A percentile compares a stretch with the other conserved stretches of the same genome.
These are phyloP conservation scores for Drosophila nannoptera DNA, from an alignment of 1,140 invertebrate genomes.

Conservation along the genomic window DNA sequence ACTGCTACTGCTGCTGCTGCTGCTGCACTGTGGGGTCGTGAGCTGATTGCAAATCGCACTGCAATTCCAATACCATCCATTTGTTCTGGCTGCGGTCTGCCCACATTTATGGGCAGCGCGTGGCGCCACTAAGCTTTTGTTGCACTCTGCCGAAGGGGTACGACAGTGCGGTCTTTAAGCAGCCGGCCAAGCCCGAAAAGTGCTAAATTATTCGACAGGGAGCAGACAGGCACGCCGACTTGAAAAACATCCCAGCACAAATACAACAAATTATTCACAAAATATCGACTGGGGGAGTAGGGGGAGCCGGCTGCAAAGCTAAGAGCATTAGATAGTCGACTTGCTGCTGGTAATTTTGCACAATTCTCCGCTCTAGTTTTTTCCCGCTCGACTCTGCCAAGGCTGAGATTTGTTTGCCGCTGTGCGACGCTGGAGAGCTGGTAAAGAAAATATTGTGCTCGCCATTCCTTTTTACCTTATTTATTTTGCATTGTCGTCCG, in stretches of 20 bases:
- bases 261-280: too few species aligned
- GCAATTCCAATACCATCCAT: constrained; percentile 47
- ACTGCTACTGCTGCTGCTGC: background rate
- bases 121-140: constrained; percentile 5
- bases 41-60: constrained; percentile 72
- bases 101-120: constrained; percentile 23
- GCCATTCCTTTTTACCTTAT: constrained; percentile 46
- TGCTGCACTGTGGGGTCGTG: constrained; percentile 50
- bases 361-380: constrained; percentile 3
- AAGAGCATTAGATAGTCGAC: constrained; percentile 17
- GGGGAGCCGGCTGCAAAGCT: too few species aligned
- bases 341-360: background rate
- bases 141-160: background rate
- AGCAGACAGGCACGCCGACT: too few species aligned
- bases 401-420: constrained; percentile 65
- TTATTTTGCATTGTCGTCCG: constrained; percentile 61
- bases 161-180: background rate
- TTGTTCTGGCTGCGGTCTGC: constrained; percentile 18
- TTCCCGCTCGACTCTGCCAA: background rate
- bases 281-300: too few species aligned
- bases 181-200: background rate
- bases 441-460: constrained; percentile 55
- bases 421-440: constrained; percentile 27
- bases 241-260: too few species aligned
- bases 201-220: too few species aligned